phyloP scores from a whole-genome alignment of 2,113 vertebrate genomes.

The Bambusicola thoracicus region DNA sequence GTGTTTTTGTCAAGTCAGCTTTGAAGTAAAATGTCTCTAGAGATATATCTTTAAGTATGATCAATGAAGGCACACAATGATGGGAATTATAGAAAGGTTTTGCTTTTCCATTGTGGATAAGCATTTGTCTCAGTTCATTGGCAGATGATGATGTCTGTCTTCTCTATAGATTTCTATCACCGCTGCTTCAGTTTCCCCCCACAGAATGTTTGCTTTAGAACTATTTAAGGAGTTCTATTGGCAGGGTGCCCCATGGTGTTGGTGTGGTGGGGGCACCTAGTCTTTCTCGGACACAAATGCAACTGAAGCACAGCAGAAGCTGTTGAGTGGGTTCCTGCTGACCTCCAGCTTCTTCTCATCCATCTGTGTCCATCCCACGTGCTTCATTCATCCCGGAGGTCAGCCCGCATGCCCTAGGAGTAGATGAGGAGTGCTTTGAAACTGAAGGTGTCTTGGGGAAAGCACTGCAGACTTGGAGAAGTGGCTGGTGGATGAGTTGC shows the following conservation, averaged over 20 bases:
- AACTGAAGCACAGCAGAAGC: background rate
- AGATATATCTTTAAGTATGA: background rate
- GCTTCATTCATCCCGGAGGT: background rate
- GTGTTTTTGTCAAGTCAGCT: background rate
- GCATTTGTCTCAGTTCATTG: background rate
- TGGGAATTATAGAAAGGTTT: background rate
- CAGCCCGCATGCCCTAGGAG: accelerated
- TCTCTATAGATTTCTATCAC: background rate
- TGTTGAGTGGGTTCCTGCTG: background rate
- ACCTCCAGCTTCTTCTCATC: background rate
- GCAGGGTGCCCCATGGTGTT: background rate
- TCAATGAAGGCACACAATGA: background rate
- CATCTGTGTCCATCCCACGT: background rate
- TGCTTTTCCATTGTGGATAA: background rate
- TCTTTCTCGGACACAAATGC: background rate
- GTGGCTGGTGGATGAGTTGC: background rate
- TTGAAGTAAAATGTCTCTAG: background rate
- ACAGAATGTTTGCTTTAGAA: background rate
- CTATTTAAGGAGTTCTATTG: background rate
- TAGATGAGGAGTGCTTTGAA: background rate
- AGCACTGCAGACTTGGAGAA: background rate
- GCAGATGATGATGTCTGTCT: background rate
- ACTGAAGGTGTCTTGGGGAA: background rate
- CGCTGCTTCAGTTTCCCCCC: background rate
- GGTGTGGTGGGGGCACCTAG: background rate